These are phyloP conservation scores for Cryptoblepharus egeriae DNA, from an alignment of 2,797 vertebrate species.

Conservation along the genomic window DNA sequence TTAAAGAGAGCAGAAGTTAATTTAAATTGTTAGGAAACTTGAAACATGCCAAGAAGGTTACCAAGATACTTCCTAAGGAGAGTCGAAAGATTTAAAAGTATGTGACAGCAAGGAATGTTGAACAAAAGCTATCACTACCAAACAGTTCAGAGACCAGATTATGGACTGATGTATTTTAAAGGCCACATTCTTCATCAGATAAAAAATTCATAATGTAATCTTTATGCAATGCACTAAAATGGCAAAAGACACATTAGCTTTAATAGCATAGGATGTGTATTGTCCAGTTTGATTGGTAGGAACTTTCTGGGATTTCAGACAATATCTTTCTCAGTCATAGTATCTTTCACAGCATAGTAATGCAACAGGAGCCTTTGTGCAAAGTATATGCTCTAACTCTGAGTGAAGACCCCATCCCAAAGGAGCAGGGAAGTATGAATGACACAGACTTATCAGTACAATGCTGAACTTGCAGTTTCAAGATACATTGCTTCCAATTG, in stretches of 20 bases:
- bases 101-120: not conserved
- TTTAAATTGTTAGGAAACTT: not conserved
- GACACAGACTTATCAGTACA: not conserved
- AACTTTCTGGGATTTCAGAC: too few relatives aligned
- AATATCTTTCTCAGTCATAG: too few relatives aligned
- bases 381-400: too few relatives aligned
- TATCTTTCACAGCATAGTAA: too few relatives aligned
- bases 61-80: not conserved
- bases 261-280: too few relatives aligned
- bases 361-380: too few relatives aligned
- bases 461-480: not conserved
- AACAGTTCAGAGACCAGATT: not conserved
- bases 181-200: not conserved
- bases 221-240: not conserved
- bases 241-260: too few relatives aligned
- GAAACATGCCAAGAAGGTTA: not conserved
- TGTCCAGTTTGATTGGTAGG: too few relatives aligned
- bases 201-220: not conserved
- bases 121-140: not conserved
- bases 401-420: too few relatives aligned
- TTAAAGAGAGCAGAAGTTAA: not conserved
- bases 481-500: not conserved
- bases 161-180: not conserved
- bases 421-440: not conserved
- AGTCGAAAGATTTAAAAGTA: not conserved